Percentiles rank a stretch among this genome's conserved stretches.
phyloP scores from a whole-genome alignment of 2,888 invertebrate genomes.

The Caenorhabditis angaria region DNA sequence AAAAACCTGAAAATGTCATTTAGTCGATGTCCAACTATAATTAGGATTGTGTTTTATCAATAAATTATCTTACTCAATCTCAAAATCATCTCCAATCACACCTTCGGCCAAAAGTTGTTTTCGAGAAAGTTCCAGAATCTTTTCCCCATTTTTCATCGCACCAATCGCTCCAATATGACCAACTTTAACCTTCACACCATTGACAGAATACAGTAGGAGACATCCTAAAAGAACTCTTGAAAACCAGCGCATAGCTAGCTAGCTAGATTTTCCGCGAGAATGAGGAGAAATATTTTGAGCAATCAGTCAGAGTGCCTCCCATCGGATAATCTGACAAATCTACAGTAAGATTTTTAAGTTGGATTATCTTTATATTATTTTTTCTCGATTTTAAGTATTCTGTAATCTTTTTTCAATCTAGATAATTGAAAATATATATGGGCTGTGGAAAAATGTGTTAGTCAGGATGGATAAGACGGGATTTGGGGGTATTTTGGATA shows the following conservation, averaged over 20 bases:
- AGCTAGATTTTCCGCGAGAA: neutral
- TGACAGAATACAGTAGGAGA: neutral
- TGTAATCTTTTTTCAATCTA: neutral
- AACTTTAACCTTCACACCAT: constrained; percentile 48
- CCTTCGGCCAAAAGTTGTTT: constrained; percentile 64
- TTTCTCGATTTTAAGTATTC: neutral
- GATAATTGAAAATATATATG: neutral
- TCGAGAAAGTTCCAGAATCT: constrained; percentile 64
- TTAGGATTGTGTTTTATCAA: too few species aligned
- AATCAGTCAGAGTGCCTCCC: neutral
- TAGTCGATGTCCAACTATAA: too few species aligned
- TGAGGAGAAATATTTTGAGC: neutral
- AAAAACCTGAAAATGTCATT: too few species aligned
- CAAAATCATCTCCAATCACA: constrained; percentile 64
- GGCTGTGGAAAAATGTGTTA: neutral
- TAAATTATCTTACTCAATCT: constrained; percentile 59
- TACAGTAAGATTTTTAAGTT: neutral
- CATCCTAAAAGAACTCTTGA: neutral
- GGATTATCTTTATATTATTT: neutral
- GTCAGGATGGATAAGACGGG: neutral
- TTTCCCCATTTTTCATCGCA: constrained; percentile 68
- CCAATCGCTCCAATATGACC: constrained; percentile 70
- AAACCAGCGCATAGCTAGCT: neutral
- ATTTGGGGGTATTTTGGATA: neutral
- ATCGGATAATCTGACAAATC: neutral